phyloP scores from a whole-genome alignment of 2,113 vertebrate species.

The Pachypanchax playfairii region DNA sequence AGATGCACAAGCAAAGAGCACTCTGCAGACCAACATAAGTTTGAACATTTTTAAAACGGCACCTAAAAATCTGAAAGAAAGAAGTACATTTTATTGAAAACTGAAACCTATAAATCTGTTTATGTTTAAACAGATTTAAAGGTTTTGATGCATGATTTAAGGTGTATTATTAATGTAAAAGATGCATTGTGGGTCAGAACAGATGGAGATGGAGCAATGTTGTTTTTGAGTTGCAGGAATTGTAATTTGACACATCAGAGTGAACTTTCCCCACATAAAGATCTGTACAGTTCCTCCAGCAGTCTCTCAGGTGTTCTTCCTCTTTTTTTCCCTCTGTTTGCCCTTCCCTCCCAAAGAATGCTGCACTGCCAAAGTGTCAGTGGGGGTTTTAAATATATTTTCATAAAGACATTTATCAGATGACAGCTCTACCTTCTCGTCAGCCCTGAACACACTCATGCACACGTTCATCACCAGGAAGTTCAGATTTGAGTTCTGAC shows the following conservation, averaged over 20 bases:
- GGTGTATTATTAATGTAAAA: constrained; percentile 42
- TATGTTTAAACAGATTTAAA: not conserved
- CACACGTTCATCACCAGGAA: constrained; percentile 34
- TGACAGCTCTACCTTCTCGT: constrained; percentile 46
- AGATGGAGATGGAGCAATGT: constrained; percentile 26
- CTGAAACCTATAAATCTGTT: not conserved
- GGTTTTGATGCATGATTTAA: not conserved
- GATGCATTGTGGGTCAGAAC: constrained; percentile 31
- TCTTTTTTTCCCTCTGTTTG: constrained; percentile 9
- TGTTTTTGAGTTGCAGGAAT: constrained; percentile 12
- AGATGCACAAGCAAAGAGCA: too few species aligned
- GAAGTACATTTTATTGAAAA: not conserved
- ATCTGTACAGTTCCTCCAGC: constrained; percentile 26
- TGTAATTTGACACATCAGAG: constrained; percentile 36
- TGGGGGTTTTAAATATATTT: constrained; percentile 73
- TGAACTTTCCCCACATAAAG: constrained; percentile 17
- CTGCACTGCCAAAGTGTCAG: constrained; percentile 55
- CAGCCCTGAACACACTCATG: constrained; percentile 2
- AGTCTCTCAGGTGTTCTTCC: constrained; percentile 13
- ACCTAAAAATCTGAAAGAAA: too few species aligned
- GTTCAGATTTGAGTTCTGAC: constrained; percentile 57
- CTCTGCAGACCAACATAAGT: too few species aligned
- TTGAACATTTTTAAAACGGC: too few species aligned
- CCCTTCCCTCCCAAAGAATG: constrained; percentile 30
- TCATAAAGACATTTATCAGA: constrained; percentile 60